Base-by-base conservation (phyloP, 2,888 invertebrate species). In the Biston stratarius region DNA sequence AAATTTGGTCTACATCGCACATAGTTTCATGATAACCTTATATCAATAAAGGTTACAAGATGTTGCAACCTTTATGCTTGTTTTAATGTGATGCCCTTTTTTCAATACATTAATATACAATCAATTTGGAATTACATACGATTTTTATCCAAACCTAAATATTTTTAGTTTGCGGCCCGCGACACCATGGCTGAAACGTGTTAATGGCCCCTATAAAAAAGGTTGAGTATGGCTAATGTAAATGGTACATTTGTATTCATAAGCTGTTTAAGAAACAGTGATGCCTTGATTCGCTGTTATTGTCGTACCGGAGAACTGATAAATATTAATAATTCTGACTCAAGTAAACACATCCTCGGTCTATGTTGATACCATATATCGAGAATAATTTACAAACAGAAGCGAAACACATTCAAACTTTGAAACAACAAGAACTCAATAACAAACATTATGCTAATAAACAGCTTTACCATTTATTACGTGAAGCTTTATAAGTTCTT, bases 181-280 rank as follows among this genome's bases (percentile, higher is more conserved):
- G 24, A 24, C 24, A 24, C 24, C 3, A 24, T 1, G 3, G 3
- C 24, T 24, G 3, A 24, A 24, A 24, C 24, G 24, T 24, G n/a
- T n/a, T n/a, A n/a, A n/a, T n/a, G n/a, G n/a, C n/a, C n/a, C n/a
- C n/a, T 24, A 24, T 3, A 24, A 24, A 24, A 24, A 24, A 24
- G 24, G 24, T 24, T 24, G 24, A 24, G 24, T 24, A 24, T 24
- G 24, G 24, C 24, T 24, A 3, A 24, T 24, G 1, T 24, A 82
- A 86, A 88, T 85, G 42, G 10, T 80, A 74, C 78, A 75, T 90
- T 86, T 86, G 87, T 87, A 91, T 92, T 92, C 86, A 90, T 87
- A 84, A 85, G 83, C 79, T 84, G 69, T 80, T 83, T 65, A 61
- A 81, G 81, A 82, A 82, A 84, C 83, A 83, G 71, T 77, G 79